These are phyloP conservation scores for Napeogenes inachia DNA, from an alignment of 2,888 invertebrate species.

Conservation along the genomic window DNA sequence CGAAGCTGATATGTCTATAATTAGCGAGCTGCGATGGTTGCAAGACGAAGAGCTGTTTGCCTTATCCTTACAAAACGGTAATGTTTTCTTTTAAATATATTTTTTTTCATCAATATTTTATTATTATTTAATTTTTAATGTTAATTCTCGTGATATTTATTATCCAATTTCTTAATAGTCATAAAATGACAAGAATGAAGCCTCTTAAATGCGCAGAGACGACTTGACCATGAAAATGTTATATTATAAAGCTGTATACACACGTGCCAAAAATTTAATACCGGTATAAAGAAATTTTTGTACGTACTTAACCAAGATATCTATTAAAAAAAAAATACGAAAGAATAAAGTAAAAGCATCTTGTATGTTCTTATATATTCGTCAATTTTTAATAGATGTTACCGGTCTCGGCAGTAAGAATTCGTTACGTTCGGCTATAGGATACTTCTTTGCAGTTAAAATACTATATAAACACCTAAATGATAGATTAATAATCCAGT, in stretches of 20 bases:
- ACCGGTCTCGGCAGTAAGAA: conserved; percentile 14
- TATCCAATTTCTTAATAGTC: conserved; percentile 3
- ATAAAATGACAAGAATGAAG: conserved; percentile 11
- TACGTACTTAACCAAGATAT: neutral
- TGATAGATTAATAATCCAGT: neutral
- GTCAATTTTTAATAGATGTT: conserved; percentile 20
- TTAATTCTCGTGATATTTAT: neutral
- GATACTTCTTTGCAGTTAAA: conserved; percentile 1
- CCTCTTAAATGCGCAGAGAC: conserved; percentile 14
- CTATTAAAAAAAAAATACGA: neutral
- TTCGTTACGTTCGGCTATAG: neutral
- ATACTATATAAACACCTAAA: neutral
- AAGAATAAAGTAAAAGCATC: neutral
- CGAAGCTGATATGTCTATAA: conserved; percentile 73
- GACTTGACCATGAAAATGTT: conserved; percentile 3
- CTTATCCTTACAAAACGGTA: conserved; percentile 74
- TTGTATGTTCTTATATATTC: conserved; percentile 6
- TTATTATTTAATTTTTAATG: neutral
- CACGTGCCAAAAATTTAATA: neutral
- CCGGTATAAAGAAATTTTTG: too few species aligned
- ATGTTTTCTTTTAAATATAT: conserved; percentile 13
- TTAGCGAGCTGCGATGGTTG: conserved; percentile 72
- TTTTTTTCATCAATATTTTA: neutral
- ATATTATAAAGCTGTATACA: conserved; percentile 6
- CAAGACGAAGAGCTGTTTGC: conserved; percentile 72